A percentile compares a stretch with the other conserved stretches of the same genome.
phyloP scores from a whole-genome alignment of 2,797 vertebrate genomes.

The Dicrostonyx torquatus region DNA sequence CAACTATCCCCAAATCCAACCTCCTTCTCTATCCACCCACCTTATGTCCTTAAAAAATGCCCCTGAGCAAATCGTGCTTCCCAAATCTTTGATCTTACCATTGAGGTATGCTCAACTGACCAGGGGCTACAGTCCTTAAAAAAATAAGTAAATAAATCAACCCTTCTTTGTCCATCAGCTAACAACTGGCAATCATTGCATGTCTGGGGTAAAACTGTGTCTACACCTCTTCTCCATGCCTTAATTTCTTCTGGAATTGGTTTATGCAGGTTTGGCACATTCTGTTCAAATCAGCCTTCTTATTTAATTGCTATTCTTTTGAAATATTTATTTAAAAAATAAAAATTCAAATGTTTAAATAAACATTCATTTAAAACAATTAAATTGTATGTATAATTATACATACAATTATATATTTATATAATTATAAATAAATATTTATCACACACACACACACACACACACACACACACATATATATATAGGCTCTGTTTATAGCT shows the following conservation, averaged over 20 bases:
- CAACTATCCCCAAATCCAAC: neutral
- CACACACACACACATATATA: too few relatives aligned
- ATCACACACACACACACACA: neutral
- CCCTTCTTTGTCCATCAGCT: too few relatives aligned
- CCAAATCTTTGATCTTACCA: neutral
- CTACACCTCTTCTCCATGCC: neutral
- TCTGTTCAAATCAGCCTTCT: neutral
- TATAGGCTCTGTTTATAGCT: neutral
- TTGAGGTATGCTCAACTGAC: neutral
- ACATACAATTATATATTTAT: neutral
- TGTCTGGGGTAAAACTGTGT: too few relatives aligned
- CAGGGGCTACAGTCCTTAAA: neutral
- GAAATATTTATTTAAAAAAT: neutral
- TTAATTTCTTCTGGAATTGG: neutral
- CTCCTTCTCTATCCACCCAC: neutral
- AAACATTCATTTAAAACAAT: neutral
- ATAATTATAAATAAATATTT: neutral
- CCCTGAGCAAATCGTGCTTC: neutral
- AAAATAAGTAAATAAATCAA: neutral
- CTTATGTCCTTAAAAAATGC: neutral
- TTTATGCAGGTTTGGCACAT: neutral
- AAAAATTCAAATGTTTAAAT: too few relatives aligned
- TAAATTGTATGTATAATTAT: neutral
- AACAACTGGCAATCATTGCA: neutral
- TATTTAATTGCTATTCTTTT: neutral